A percentile compares a stretch with the other conserved stretches of the same genome.
Evolutionary conservation across 2,797 vertebrate species (phyloP).

Genomic region (Macrochelys suwanniensis): DNA sequence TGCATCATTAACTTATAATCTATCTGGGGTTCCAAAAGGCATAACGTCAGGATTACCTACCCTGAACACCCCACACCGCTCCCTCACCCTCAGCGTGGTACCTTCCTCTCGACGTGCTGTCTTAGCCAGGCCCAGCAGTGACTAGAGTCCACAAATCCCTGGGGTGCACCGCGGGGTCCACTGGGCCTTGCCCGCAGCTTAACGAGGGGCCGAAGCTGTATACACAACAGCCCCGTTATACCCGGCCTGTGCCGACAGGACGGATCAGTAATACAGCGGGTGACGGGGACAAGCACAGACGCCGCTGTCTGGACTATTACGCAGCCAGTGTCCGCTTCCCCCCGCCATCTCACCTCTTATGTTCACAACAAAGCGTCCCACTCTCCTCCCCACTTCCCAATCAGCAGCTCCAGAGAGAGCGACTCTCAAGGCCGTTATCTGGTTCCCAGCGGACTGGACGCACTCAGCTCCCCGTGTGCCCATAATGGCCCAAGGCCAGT

Average conservation of each 20-base stretch:
- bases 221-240: accelerated
- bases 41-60: not conserved
- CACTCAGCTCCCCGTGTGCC: slow-evolving; percentile 55
- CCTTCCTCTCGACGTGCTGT: not conserved
- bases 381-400: not conserved
- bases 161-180: not conserved
- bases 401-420: slow-evolving; percentile 20
- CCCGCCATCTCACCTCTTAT: accelerated
- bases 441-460: slow-evolving; percentile 42
- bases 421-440: slow-evolving; percentile 53
- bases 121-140: accelerated
- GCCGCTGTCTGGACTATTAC: not conserved
- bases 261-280: not conserved
- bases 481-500: slow-evolving; percentile 23
- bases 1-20: not conserved
- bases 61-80: not conserved
- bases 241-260: not conserved
- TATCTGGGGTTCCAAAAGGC: not conserved
- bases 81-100: not conserved
- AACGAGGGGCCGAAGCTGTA: not conserved
- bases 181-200: not conserved
- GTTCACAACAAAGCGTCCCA: not conserved
- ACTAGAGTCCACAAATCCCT: not conserved
- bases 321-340: not conserved
- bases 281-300: not conserved